Percentiles rank a stretch among this genome's conserved stretches.
Conservation (phyloP, 2,113 vertebrate species). For the Ploceus nigricollis region DNA sequence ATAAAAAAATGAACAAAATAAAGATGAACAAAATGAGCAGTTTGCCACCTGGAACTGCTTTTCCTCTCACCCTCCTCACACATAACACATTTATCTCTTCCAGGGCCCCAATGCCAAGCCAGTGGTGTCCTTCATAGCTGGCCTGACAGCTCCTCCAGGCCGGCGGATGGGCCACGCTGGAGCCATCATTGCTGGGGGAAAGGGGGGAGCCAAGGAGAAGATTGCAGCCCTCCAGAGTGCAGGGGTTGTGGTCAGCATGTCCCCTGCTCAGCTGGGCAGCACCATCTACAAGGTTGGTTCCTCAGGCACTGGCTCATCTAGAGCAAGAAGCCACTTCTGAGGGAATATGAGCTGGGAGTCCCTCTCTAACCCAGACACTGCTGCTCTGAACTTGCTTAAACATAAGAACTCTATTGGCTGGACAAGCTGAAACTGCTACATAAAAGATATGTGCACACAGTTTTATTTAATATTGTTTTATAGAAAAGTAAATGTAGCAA, state of each 20-base stretch:
- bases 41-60: neutral
- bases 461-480: neutral
- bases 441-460: neutral
- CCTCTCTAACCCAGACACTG: neutral
- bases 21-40: neutral
- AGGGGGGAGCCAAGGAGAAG: conserved; percentile 98
- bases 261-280: conserved; percentile 94
- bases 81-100: neutral
- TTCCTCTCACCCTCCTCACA: neutral
- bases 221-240: conserved; percentile 93
- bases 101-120: conserved; percentile 92
- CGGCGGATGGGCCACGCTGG: conserved; percentile 96
- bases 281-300: conserved; percentile 91
- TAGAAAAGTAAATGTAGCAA: neutral
- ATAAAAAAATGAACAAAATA: neutral
- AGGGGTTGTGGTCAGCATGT: conserved; percentile 95
- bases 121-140: conserved; percentile 97
- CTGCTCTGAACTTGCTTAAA: neutral
- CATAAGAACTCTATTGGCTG: neutral
- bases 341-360: neutral
- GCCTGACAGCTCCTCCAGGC: conserved; percentile 92
- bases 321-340: neutral
- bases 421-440: neutral
- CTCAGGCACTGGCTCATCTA: neutral
- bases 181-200: conserved; percentile 96